Percentiles rank a stretch among this genome's conserved stretches.
Evolutionary conservation across 1,140 invertebrate genomes (phyloP).

Genomic region (Heliconius hermathena): DNA sequence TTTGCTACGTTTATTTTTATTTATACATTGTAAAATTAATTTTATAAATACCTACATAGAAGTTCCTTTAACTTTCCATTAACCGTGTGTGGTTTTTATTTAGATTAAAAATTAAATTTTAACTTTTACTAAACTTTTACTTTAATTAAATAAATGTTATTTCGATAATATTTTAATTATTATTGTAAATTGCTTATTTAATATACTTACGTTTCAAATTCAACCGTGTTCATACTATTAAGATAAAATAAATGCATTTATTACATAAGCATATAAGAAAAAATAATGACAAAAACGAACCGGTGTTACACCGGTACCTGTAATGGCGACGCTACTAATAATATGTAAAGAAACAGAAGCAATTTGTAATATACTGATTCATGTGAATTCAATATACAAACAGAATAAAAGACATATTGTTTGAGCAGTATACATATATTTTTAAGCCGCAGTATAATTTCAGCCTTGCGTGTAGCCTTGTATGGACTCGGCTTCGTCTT

Average conservation of each 20-base stretch:
- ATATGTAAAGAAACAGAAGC: neutral
- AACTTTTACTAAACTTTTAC: no score
- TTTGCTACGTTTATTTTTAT: neutral
- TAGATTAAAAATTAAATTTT: no score
- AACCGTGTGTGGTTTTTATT: no score
- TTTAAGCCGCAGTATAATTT: slow-evolving; percentile 53
- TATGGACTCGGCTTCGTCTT: slow-evolving; percentile 70
- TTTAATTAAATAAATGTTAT: no score
- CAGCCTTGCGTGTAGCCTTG: slow-evolving; percentile 69
- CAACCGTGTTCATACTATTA: no score
- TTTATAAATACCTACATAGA: no score
- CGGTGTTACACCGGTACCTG: neutral
- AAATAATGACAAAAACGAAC: neutral
- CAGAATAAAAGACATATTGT: slow-evolving; percentile 37
- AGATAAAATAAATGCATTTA: neutral
- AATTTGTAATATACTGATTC: slow-evolving; percentile 19
- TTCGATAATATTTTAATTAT: no score
- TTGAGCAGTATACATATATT: slow-evolving; percentile 39
- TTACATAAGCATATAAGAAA: neutral
- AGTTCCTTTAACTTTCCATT: no score
- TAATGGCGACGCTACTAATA: neutral
- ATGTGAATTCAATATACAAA: slow-evolving; percentile 44
- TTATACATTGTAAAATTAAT: neutral
- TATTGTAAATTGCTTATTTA: no score
- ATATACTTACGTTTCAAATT: no score